These are phyloP conservation scores for Tethea ocularis DNA, from an alignment of 2,888 invertebrate genomes.

Conservation along the genomic window DNA sequence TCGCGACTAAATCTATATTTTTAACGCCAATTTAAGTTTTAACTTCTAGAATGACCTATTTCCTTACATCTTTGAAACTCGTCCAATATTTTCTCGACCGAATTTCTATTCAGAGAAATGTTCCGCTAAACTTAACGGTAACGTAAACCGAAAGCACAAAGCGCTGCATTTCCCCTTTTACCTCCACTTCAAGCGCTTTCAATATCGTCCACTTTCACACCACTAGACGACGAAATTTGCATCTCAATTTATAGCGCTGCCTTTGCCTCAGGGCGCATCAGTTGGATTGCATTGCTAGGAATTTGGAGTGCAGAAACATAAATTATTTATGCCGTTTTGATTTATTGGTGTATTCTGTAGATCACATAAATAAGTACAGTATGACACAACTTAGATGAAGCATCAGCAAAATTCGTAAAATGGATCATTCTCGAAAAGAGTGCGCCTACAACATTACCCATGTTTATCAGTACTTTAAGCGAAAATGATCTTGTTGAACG, in stretches of 20 bases:
- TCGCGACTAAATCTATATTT: not conserved
- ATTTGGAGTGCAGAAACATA: not conserved
- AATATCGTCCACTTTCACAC: constrained; percentile 31
- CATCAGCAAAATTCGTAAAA: no score
- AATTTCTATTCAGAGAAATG: constrained; percentile 4
- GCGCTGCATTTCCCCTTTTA: constrained; percentile 40
- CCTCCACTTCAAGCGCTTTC: constrained; percentile 34
- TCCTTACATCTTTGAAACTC: not conserved
- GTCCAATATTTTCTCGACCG: not conserved
- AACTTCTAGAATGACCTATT: not conserved
- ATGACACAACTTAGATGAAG: no score
- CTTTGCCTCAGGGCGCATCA: constrained; percentile 30
- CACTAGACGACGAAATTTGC: constrained; percentile 35
- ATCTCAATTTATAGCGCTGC: constrained; percentile 44
- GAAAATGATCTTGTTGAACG: no score
- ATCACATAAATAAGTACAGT: not conserved
- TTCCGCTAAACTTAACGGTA: constrained; percentile 13
- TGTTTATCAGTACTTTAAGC: no score
- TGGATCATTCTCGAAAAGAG: no score
- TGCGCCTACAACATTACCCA: no score
- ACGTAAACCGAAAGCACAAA: constrained; percentile 45
- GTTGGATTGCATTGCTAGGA: not conserved
- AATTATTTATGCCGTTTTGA: not conserved
- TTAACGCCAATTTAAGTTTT: not conserved
- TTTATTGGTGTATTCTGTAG: not conserved